Evolutionary conservation across 2,797 vertebrate species (phyloP).

Genomic region (Notolepis coatsorum): DNA sequence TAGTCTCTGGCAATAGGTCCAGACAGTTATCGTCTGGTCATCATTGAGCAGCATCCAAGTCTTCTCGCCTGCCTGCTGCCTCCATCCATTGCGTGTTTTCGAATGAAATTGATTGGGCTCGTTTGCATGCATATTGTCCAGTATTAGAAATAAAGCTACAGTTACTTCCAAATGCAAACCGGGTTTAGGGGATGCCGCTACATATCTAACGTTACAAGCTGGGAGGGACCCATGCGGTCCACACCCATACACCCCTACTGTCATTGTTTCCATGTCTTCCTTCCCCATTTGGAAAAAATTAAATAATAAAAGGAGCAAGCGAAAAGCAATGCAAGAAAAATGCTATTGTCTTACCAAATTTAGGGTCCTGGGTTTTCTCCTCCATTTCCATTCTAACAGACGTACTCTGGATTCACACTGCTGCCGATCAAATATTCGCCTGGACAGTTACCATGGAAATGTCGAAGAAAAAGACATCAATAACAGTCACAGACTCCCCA

Average conservation of each 20-base stretch:
- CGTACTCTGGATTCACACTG: constrained; percentile 22
- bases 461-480: constrained; percentile 53
- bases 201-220: too few species aligned
- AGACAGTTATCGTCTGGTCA: not conserved
- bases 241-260: constrained; percentile 72
- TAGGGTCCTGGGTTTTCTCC: constrained; percentile 77
- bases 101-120: not conserved
- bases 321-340: not conserved
- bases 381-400: constrained; percentile 74
- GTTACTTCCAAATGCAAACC: not conserved
- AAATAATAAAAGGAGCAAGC: constrained; percentile 4
- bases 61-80: too few species aligned
- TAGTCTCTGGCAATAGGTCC: not conserved
- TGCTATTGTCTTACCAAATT: constrained; percentile 74
- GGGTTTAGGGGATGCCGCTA: constrained; percentile 18
- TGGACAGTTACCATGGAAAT: constrained; percentile 76
- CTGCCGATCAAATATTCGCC: constrained; percentile 47
- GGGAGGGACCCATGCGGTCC: constrained; percentile 67
- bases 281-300: constrained; percentile 24
- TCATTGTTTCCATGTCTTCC: constrained; percentile 77
- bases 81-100: not conserved
- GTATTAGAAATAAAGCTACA: not conserved
- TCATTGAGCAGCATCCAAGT: not conserved
- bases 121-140: not conserved
- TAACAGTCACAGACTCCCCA: constrained; percentile 24